Evolutionary conservation across 2,797 vertebrate species (phyloP).

Genomic region (Pipistrellus kuhlii): DNA sequence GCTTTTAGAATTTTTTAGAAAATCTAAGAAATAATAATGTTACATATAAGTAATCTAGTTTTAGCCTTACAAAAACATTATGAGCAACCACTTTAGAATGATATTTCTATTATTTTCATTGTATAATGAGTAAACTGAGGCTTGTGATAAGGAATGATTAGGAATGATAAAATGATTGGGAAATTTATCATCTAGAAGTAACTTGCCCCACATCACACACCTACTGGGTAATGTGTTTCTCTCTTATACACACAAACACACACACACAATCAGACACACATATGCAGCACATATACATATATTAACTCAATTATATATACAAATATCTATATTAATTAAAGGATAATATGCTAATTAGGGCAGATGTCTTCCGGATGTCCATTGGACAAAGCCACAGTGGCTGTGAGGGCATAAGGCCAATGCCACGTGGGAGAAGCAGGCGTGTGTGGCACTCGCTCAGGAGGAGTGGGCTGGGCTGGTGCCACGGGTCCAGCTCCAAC

Average conservation of each 20-base stretch:
- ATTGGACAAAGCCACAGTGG: too few relatives aligned
- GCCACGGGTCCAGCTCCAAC: too few relatives aligned
- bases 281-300: not conserved
- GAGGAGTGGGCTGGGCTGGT: too few relatives aligned
- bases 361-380: too few relatives aligned
- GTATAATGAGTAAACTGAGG: not conserved
- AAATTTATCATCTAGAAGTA: not conserved
- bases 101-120: not conserved
- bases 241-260: not conserved
- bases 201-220: not conserved
- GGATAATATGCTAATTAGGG: too few relatives aligned
- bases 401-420: too few relatives aligned
- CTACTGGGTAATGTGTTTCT: not conserved
- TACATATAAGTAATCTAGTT: not conserved
- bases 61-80: not conserved
- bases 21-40: not conserved
- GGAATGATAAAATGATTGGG: not conserved
- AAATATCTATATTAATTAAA: not conserved
- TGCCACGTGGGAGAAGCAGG: too few relatives aligned
- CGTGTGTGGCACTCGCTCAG: fast-evolving
- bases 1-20: not conserved
- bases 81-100: not conserved
- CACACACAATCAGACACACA: not conserved
- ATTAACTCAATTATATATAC: not conserved
- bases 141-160: not conserved